These are phyloP conservation scores for Oikopleura dioica DNA, from an alignment of 23 tunicate genomes.

Conservation along the genomic window DNA sequence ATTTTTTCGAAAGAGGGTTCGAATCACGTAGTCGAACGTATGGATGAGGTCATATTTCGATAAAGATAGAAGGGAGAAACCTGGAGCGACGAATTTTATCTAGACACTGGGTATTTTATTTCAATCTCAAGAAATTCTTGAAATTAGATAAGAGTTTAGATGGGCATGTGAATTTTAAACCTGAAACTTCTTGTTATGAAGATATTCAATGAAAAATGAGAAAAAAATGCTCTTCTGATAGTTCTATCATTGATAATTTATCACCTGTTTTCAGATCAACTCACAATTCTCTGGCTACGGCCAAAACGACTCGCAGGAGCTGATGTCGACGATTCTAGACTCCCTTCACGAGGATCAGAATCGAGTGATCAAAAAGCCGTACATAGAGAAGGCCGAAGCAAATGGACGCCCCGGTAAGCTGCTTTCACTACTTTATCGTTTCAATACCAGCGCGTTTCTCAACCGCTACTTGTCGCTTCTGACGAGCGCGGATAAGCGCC, in stretches of 20 bases:
- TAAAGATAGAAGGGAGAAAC: too few species aligned
- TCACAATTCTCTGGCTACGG: conserved; percentile 69
- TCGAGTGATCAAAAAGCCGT: conserved; percentile 55
- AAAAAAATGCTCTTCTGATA: neutral
- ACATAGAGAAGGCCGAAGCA: conserved; percentile 54
- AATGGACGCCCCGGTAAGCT: conserved; percentile 28
- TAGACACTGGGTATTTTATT: too few species aligned
- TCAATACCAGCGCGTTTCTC: neutral
- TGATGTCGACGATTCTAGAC: conserved; percentile 47
- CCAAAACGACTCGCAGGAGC: conserved; percentile 84
- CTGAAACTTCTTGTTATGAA: too few species aligned
- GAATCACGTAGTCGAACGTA: too few species aligned
- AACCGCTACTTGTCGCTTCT: neutral
- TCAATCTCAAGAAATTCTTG: too few species aligned
- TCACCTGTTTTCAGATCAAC: neutral
- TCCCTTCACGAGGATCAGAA: conserved; percentile 81
- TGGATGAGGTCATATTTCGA: too few species aligned
- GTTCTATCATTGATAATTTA: neutral
- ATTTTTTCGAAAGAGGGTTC: too few species aligned
- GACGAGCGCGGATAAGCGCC: neutral
- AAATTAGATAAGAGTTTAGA: too few species aligned
- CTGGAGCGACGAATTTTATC: too few species aligned
- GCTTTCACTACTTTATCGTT: neutral
- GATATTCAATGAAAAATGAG: too few species aligned
- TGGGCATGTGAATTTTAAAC: too few species aligned